These are phyloP conservation scores for Oreochromis tanganicae DNA, from an alignment of 2,113 vertebrate genomes.

Conservation along the genomic window DNA sequence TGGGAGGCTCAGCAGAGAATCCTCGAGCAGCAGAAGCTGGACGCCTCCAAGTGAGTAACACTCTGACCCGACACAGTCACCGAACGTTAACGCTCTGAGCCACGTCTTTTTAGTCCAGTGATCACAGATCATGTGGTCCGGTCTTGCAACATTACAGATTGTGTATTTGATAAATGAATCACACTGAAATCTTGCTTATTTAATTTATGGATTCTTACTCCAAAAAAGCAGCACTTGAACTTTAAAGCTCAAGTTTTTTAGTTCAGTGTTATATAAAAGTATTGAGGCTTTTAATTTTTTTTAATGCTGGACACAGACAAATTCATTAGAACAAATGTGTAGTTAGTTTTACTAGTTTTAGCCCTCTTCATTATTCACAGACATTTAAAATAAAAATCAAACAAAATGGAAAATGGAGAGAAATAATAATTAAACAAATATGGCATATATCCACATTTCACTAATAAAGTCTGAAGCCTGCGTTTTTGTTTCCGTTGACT, in stretches of 20 bases:
- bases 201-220: background rate
- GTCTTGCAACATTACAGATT: background rate
- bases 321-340: background rate
- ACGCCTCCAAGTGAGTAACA: constrained; percentile 74
- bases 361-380: background rate
- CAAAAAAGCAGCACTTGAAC: background rate
- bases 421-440: background rate
- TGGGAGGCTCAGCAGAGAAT: constrained; percentile 79
- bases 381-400: background rate
- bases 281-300: fast-evolving
- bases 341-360: background rate
- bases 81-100: background rate
- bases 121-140: fast-evolving
- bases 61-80: fast-evolving
- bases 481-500: fast-evolving
- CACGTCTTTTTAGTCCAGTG: background rate
- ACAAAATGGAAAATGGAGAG: background rate
- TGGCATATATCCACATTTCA: background rate
- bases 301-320: fast-evolving
- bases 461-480: fast-evolving
- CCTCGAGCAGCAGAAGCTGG: constrained; percentile 78
- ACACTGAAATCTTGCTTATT: background rate
- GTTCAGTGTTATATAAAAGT: background rate
- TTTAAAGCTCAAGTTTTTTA: background rate
- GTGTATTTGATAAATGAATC: background rate